These are phyloP conservation scores for Coleophora flavipennella DNA, from an alignment of 2,888 invertebrate species.

Conservation along the genomic window DNA sequence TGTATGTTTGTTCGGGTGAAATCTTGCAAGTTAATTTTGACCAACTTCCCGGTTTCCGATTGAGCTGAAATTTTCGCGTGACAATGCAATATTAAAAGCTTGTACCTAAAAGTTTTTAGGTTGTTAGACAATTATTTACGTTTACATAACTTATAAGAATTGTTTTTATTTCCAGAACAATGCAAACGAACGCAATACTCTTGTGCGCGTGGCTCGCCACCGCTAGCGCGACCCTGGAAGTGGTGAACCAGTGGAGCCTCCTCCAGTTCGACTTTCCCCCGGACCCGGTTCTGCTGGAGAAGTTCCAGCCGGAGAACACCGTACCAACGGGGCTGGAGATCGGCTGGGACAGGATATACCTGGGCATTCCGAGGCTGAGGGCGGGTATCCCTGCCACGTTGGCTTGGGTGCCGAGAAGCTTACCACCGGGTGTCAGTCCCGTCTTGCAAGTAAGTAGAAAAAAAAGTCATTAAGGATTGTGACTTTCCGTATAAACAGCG, in stretches of 20 bases:
- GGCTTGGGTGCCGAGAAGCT: constrained; percentile 76
- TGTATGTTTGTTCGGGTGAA: no score
- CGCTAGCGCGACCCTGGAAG: constrained; percentile 67
- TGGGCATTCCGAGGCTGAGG: constrained; percentile 83
- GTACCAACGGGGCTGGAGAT: constrained; percentile 85
- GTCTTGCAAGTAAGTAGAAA: constrained; percentile 68
- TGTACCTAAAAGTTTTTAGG: no score
- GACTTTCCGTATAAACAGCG: no score
- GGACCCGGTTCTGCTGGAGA: constrained; percentile 69
- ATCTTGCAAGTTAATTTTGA: no score
- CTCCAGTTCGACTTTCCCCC: constrained; percentile 78
- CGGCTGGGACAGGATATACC: constrained; percentile 78
- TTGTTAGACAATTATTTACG: no score
- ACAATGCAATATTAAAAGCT: no score
- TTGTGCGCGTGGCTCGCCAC: constrained; percentile 41
- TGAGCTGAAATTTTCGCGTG: no score
- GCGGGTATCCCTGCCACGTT: constrained; percentile 85
- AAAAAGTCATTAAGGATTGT: background rate
- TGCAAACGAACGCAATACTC: constrained; percentile 33
- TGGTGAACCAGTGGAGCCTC: constrained; percentile 79
- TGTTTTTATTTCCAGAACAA: constrained; percentile 16
- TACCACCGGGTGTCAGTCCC: constrained; percentile 79
- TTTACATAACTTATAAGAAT: background rate
- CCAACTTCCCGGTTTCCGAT: no score
- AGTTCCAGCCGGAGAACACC: constrained; percentile 80